Evolutionary conservation across 2,888 invertebrate species (phyloP), one percentile per base, ranked within the genome.

Genomic region (Parascotia fuliginaria): DNA sequence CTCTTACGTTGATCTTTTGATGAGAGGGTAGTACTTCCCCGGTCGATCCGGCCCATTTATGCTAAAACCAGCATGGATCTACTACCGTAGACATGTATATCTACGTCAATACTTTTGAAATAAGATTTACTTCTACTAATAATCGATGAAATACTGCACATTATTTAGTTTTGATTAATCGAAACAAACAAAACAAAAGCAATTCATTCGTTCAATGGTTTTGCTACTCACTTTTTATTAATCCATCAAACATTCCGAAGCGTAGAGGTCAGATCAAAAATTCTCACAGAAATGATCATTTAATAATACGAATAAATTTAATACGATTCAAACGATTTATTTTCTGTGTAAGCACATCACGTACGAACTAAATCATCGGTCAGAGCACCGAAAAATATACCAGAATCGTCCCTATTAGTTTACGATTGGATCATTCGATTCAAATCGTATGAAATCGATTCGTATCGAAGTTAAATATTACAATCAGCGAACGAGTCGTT

Each of bases 241-340:
- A 44, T 54, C 38, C 54, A 53, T 41, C 16, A 29, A 53, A 75
- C 76, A 90, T 90, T 83, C 89, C 86, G 58, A 63, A 76, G 83
- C 87, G 89, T 82, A 75, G n/a, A n/a, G 66, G 59, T 65, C 68
- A 77, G 79, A 83, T 86, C 79, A 79, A 79, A 83, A 82, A 84
- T 89, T 91, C 91, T 89, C 91, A 89, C 90, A 89, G 88, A 87
- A 77, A 77, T 73, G 75, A 80, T 70, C 90, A 90, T 90, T 90
- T 91, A 89, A 92, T 92, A 83, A 89, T 83, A 81, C 81, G 86
- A 89, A 86, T 85, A 79, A 78, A 60, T 77, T 84, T 89, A 88
- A 89, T 89, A 77, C 79, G 81, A 81, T 87, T 81, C 85, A 87
- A 91, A 87, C 85, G 86, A 85, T 92, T 89, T 83, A 88, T 87